Evolutionary conservation across 1,140 invertebrate genomes (phyloP), one percentile per base, ranked within the genome.

Genomic region (Cydia pomonella): DNA sequence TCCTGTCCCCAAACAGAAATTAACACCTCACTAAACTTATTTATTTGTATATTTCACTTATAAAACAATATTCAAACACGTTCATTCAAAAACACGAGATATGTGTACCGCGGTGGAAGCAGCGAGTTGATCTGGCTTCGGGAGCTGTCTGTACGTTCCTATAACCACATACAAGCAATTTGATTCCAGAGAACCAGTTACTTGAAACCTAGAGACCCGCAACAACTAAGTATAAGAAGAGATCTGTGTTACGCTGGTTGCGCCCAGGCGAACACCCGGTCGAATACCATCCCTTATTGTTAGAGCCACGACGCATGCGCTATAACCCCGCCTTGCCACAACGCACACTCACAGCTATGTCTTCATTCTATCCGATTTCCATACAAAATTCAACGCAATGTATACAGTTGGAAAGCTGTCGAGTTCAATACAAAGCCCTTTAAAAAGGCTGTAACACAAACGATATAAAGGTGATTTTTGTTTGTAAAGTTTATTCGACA

Each of bases 11-110:
- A 69, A 69, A 69, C 27, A 9, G 2, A 69, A 69, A 69, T n/a
- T 21, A 69, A 33, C 64, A 69, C 64, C 12, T 9, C 64, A 69
- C 64, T 69, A 3, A 33, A 69, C 64, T 73, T 71, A n/a, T 66
- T 44, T 69, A 72, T 41, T 47, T 38, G 29, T 50, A 53, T 76
- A 74, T 44, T 59, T 64, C 53, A 47, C 53, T 74, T 64, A 74
- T 59, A 74, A 74, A 74, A 74, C 50, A 25, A 12, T 63, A 23
- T 18, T 25, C 41, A 25, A 66, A 74, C 41, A 73, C 18, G 16
- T 73, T 29, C 41, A 25, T 23, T 50, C 23, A 25, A 38, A 33
- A 71, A 72, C 44, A 72, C 47, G 33, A 12, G 18, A 47, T 21
- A 38, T 33, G 64, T 18, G 64, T 69, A 38, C 13, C 64, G 29